phyloP scores from a whole-genome alignment of 2,888 invertebrate species.

The Sphaerophoria rueppellii region DNA sequence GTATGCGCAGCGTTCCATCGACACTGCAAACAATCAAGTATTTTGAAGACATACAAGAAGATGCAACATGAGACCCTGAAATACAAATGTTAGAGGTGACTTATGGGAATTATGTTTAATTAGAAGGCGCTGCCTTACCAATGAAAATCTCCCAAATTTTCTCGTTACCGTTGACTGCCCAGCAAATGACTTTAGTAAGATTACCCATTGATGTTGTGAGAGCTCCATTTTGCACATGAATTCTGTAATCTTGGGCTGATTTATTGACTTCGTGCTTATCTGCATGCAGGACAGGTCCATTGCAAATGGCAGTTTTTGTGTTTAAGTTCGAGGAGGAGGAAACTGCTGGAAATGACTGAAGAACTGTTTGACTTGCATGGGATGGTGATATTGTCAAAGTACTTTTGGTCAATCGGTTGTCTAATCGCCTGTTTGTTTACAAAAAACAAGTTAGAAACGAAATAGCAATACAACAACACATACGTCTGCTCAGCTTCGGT shows the following conservation, averaged over 20 bases:
- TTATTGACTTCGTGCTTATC: conserved; percentile 79
- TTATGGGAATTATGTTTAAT: conserved; percentile 68
- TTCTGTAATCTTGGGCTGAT: conserved; percentile 82
- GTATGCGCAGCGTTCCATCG: conserved; percentile 80
- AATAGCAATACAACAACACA: conserved; percentile 1
- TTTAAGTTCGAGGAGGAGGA: conserved; percentile 53
- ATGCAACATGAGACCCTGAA: conserved; percentile 80
- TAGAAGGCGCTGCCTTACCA: conserved; percentile 80
- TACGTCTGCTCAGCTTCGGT: conserved; percentile 77
- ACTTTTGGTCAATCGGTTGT: conserved; percentile 78
- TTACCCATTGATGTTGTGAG: conserved; percentile 85
- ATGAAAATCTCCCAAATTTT: conserved; percentile 88
- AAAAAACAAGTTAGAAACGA: background rate
- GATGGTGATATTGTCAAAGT: conserved; percentile 73
- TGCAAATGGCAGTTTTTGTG: conserved; percentile 13
- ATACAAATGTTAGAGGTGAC: background rate
- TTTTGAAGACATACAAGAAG: conserved; percentile 80
- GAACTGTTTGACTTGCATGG: conserved; percentile 65
- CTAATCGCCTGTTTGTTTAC: conserved; percentile 76
- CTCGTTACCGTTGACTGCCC: conserved; percentile 84
- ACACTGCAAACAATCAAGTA: conserved; percentile 80
- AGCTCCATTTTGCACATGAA: conserved; percentile 83
- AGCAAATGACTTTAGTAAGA: conserved; percentile 84
- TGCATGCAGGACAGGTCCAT: conserved; percentile 74
- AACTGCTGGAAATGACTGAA: conserved; percentile 71